Evolutionary conservation across 2,113 vertebrate species (phyloP).

Genomic region (Drymodes brunneopygia): DNA sequence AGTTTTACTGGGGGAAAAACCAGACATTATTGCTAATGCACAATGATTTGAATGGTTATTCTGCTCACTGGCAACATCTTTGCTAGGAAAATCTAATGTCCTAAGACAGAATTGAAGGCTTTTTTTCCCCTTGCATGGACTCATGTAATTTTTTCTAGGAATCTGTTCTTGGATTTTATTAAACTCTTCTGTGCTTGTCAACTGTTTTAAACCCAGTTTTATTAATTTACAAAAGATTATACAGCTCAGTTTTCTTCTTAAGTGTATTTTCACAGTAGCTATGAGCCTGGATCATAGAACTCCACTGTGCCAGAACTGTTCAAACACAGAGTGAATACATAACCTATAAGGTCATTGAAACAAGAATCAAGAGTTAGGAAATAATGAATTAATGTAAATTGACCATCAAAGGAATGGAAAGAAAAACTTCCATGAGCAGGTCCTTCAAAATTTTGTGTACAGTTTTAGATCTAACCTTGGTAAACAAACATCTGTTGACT

Average conservation of each 20-base stretch:
- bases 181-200: background rate
- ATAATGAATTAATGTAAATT: background rate
- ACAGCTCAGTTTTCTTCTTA: background rate
- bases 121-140: accelerated
- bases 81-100: background rate
- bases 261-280: background rate
- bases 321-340: background rate
- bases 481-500: background rate
- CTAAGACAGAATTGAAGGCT: background rate
- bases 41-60: background rate
- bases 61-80: background rate
- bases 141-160: background rate
- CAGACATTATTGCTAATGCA: background rate
- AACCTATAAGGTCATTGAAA: background rate
- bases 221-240: background rate
- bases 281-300: background rate
- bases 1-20: background rate
- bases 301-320: background rate
- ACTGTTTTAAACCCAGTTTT: background rate
- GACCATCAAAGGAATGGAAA: background rate
- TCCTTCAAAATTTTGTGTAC: background rate
- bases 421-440: background rate
- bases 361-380: background rate
- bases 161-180: background rate
- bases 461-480: background rate